These are phyloP conservation scores for Sphenopsis melanotis DNA, from an alignment of 2,797 vertebrate species.

Conservation along the genomic window DNA sequence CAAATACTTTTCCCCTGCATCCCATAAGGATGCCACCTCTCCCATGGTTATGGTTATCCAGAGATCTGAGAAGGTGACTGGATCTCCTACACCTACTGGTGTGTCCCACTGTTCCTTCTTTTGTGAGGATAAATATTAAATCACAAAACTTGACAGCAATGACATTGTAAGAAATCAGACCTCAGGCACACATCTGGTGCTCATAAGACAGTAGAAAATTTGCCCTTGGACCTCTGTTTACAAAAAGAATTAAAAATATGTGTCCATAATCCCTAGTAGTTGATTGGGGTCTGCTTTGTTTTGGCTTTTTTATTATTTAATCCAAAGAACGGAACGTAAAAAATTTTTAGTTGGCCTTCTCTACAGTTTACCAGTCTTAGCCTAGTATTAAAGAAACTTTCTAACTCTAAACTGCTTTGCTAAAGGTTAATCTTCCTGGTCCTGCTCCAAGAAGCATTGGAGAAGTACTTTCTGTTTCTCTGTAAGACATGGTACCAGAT, in stretches of 20 bases:
- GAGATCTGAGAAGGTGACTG: neutral
- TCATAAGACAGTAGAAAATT: neutral
- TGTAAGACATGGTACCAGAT: neutral
- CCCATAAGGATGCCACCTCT: neutral
- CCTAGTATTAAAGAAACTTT: neutral
- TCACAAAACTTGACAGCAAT: neutral
- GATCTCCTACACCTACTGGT: neutral
- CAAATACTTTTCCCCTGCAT: neutral
- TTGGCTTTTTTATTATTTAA: neutral
- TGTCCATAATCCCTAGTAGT: neutral
- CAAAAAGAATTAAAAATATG: neutral
- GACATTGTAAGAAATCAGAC: neutral
- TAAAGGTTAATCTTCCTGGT: neutral
- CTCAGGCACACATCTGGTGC: neutral
- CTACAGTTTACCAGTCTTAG: neutral
- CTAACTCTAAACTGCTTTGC: neutral
- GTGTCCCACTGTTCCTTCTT: neutral
- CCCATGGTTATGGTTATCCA: neutral
- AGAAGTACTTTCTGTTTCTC: neutral
- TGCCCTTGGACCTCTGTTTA: neutral
- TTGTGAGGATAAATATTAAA: neutral
- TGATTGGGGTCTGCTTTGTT: neutral
- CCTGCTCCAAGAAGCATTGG: neutral
- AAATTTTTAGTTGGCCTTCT: neutral
- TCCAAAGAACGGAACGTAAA: neutral